phyloP scores from a whole-genome alignment of 2,888 invertebrate species.

The Lasioglossum lativentre region DNA sequence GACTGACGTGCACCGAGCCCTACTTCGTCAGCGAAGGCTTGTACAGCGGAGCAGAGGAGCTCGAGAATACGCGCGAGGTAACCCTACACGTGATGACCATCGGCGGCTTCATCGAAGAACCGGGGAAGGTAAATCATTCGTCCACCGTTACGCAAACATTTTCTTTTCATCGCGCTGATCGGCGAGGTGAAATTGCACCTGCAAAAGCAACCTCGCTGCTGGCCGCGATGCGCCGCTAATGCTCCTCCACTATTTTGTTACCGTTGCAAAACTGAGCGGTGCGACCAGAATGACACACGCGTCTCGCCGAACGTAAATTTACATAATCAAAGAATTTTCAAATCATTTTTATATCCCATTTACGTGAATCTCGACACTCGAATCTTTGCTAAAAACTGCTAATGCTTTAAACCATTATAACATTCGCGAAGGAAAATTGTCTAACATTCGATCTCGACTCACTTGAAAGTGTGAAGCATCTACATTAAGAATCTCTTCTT shows the following conservation, averaged over 20 bases:
- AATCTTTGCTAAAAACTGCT: not conserved
- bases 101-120: conserved; percentile 79
- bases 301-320: conserved; percentile 25
- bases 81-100: conserved; percentile 88
- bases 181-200: conserved; percentile 42
- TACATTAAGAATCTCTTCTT: too few species aligned
- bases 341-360: not conserved
- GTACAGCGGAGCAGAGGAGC: conserved; percentile 87
- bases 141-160: conserved; percentile 47
- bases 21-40: conserved; percentile 95
- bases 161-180: conserved; percentile 35
- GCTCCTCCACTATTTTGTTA: conserved; percentile 37
- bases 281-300: conserved; percentile 39
- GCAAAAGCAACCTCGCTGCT: conserved; percentile 5
- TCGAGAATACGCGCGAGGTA: conserved; percentile 87
- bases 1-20: conserved; percentile 90
- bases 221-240: conserved; percentile 22
- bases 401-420: not conserved
- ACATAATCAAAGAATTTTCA: not conserved
- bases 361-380: not conserved
- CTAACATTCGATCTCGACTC: too few species aligned
- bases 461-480: too few species aligned
- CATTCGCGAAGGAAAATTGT: too few species aligned
- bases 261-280: conserved; percentile 48
- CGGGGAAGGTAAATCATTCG: conserved; percentile 74